Conservation (phyloP, 2,888 invertebrate genomes). For the Anticlea derivata region DNA sequence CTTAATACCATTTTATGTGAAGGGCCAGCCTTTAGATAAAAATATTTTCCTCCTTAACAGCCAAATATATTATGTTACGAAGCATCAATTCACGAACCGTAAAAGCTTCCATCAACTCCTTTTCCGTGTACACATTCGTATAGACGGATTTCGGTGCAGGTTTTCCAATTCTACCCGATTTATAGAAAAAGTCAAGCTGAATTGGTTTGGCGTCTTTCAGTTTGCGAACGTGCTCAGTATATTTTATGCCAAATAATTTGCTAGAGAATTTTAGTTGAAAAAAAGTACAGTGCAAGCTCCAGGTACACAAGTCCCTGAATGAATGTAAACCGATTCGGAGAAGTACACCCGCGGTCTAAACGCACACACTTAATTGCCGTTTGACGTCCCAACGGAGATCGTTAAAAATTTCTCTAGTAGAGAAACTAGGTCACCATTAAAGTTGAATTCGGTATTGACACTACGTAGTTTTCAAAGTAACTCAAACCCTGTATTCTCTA, state of each 20-base stretch:
- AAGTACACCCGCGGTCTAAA: too few relatives aligned
- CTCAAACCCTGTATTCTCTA: background rate
- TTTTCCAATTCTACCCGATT: conserved; percentile 10
- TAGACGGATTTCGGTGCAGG: conserved; percentile 1
- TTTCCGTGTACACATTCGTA: conserved; percentile 15
- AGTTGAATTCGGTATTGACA: conserved; percentile 7
- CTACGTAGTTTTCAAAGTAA: background rate
- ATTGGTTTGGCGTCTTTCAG: background rate
- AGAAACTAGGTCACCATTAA: conserved; percentile 10
- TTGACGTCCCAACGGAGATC: conserved; percentile 5
- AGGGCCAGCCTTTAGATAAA: background rate
- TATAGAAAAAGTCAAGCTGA: conserved; percentile 2
- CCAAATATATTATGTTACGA: background rate
- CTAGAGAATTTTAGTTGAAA: too few relatives aligned
- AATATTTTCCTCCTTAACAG: background rate
- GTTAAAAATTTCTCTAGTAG: conserved; percentile 4
- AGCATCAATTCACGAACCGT: conserved; percentile 10
- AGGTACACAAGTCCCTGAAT: too few relatives aligned
- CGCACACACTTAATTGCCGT: conserved; percentile 1
- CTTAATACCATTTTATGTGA: background rate
- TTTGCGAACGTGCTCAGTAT: background rate
- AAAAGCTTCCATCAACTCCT: conserved; percentile 16
- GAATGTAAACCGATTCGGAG: too few relatives aligned
- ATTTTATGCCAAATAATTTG: background rate
- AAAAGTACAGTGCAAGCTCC: too few relatives aligned